Base-by-base conservation (phyloP, 2,888 invertebrate species). In the Heliconius hortense region DNA sequence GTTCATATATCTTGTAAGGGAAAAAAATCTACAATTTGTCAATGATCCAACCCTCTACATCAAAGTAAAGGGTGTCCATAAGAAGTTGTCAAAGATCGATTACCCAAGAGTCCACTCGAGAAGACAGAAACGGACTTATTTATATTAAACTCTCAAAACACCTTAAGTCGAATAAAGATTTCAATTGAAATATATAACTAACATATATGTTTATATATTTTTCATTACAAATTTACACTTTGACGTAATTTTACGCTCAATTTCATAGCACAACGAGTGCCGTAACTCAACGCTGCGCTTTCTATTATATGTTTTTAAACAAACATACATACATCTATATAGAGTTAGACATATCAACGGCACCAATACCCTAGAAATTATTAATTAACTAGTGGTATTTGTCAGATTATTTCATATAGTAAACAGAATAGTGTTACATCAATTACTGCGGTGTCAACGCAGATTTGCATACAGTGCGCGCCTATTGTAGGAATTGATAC, bases 81-180 rank as follows among this genome's bases (percentile, higher is more conserved):
- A 66, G 67, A 76, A 77, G 73, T 79, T 73, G 73, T 76, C 77
- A 72, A 56, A 72, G 60, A 75, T 21, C 75, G 66, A 72, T 67
- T 72, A 67, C 64, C 53, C 63, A 64, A 69, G 62, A 56, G 59
- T 39, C 60, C 21, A 60, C 60, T 71, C 31, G 24, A 71, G 26
- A 21, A 21, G 70, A 35, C 24, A 39, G 59, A 24, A 59, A 56
- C 56, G 59, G 70, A 18, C 35, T 24, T 59, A 70, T 60, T 59
- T 59, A 70, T 59, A 70, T 56, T 59, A 59, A 70, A 60, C 24
- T 60, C 66, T 66, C 66, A 66, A 10, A 66, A 43, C 35, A 64
- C 39, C 66, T 26, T 43, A 66, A 43, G 24, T 66, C 24, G 66
- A 24, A 24, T 66, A 39, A 68, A 48, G n/a, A 28, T 28, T 48